Base-by-base conservation (phyloP, 1,140 invertebrate species). In the Oedothorax gibbosus region DNA sequence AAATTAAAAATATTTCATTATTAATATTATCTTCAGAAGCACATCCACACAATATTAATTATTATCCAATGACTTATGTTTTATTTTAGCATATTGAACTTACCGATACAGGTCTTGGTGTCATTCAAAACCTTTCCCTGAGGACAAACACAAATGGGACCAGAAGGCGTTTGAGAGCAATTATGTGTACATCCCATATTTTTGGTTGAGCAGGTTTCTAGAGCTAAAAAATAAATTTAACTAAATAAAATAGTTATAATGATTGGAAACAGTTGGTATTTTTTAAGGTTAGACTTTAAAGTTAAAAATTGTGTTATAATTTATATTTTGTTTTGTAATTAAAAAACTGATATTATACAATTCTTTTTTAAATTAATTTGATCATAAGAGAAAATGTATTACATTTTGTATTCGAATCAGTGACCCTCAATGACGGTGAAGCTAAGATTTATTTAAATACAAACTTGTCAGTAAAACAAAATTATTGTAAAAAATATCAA, bases 131-230 rank as follows among this genome's bases (percentile, higher is more conserved):
- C 85, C 88, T 92, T 90, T 2, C 98, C 98, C 0, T 90, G 87
- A 0, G 97, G 97, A 91, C 98, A 99, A 0, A 93, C 92, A 88
- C 97, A 99, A 21, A 97, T 89, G 0, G 96, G 95, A 0, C 97
- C 94, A n/a, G 92, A 89, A 0, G 98, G 98, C 0, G 97, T 99
- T 90, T 97, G 94, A 69, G 95, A 94, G 90, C 98, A 99, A 3
- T 92, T 93, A 89, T 96, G 94, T 14, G 95, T 95, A 88, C 97
- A 98, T 0, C 95, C 92, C 75, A 68, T 71, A 64, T 53, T 81
- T 77, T 81, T 78, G 2, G 85, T 53, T 14, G 76, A 77, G 15
- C 77, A 87, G 6, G 71, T 83, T 66, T 73, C 66, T 5, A 79
- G 0, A n/a, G 84, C 68, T 85, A 18, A 68, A 66, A 62, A 7